These are phyloP conservation scores for Temnothorax curvispinosus DNA, from an alignment of 1,140 invertebrate genomes.

Conservation along the genomic window DNA sequence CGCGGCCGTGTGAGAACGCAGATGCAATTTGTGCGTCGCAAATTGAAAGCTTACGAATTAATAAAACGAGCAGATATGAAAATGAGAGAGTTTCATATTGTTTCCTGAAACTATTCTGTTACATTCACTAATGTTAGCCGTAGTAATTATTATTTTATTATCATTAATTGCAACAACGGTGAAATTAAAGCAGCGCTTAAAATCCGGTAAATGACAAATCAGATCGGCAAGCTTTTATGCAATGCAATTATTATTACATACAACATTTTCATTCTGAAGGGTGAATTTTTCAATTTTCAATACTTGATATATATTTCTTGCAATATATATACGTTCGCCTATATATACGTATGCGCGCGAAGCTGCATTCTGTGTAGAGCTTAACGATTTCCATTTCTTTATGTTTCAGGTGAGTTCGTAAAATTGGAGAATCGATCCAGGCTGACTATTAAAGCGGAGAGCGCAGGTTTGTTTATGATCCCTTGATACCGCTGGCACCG, in stretches of 20 bases:
- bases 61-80: not conserved
- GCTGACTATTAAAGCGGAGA: constrained; percentile 36
- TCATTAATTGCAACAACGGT: not conserved
- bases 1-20: not conserved
- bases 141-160: not conserved
- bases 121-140: not conserved
- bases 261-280: not conserved
- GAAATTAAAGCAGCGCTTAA: not conserved
- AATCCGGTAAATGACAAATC: not conserved
- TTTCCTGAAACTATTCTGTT: not conserved
- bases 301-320: not conserved
- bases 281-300: not conserved
- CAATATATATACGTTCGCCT: not conserved
- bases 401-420: constrained; percentile 68
- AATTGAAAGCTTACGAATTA: constrained; percentile 31
- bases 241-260: too few relatives aligned
- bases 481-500: constrained; percentile 38
- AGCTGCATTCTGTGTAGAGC: not conserved
- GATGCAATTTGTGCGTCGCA: constrained; percentile 21
- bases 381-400: constrained; percentile 44
- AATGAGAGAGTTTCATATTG: not conserved
- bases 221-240: not conserved
- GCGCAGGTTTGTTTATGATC: constrained; percentile 57
- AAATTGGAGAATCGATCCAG: constrained; percentile 30
- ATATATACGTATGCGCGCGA: not conserved